A percentile compares a stretch with the other conserved stretches of the same genome.
Evolutionary conservation across 1,140 invertebrate genomes (phyloP).

Genomic region (Brachionus paranguensis): DNA sequence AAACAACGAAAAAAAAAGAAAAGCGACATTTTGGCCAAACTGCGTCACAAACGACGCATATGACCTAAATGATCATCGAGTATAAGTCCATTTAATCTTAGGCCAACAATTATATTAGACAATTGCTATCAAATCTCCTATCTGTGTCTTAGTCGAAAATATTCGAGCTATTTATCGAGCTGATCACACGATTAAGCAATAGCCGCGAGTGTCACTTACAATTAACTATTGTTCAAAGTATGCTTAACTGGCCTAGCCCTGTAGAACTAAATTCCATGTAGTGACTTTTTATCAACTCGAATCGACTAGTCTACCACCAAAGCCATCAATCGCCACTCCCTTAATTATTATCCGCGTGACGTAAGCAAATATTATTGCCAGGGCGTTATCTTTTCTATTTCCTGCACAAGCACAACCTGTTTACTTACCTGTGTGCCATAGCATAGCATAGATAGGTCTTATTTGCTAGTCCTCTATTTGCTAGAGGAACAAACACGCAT

Average conservation of each 20-base stretch:
- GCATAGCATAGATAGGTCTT: background rate
- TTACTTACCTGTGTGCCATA: background rate
- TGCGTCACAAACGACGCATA: background rate
- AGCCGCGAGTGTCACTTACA: background rate
- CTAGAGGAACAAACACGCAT: background rate
- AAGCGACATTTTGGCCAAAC: background rate
- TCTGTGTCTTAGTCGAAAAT: background rate
- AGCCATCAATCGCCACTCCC: background rate
- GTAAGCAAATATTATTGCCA: background rate
- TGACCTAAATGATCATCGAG: background rate
- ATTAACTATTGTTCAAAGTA: background rate
- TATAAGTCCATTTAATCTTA: background rate
- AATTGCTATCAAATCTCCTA: background rate
- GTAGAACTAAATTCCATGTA: slow-evolving; percentile 13
- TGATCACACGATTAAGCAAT: background rate
- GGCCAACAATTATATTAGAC: background rate
- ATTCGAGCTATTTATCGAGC: slow-evolving; percentile 2
- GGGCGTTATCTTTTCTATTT: background rate
- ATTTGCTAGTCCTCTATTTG: background rate
- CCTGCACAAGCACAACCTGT: background rate
- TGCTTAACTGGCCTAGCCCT: background rate
- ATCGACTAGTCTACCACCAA: background rate
- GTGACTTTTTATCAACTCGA: slow-evolving; percentile 14
- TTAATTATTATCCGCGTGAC: background rate
- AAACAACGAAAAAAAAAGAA: background rate